Evolutionary conservation across 2,113 vertebrate species (phyloP), one percentile per base, ranked within the genome.

Genomic region (Xiphophorus maculatus): DNA sequence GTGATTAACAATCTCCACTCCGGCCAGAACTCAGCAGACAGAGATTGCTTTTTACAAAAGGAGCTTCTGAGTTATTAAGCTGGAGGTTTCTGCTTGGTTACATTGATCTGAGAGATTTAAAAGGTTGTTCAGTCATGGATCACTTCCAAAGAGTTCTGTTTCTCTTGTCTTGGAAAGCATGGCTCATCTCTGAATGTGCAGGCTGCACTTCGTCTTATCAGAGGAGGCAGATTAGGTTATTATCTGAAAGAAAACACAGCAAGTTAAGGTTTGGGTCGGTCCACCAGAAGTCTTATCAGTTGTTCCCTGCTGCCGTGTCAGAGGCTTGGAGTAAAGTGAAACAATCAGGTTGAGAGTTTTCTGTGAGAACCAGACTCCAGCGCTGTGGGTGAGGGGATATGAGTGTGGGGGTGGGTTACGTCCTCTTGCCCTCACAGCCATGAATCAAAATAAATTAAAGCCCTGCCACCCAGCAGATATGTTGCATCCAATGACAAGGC

Each of bases 381-480:
- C 71, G 0, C 1, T 8, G 74, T 51, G 71, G 5, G 67, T 71
- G 27, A 63, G 76, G 58, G 68, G 42, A 12, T 40, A 60, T 30
- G 44, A 70, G 63, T 22, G 33, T 27, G 44, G 37, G 77, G 64
- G 28, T 37, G 37, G 76, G 74, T 69, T 77, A 42, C 42, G 73
- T 51, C 75, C 74, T 44, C 30, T 74, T 35, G 63, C 77, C 79
- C 69, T 58, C 72, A 67, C 30, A 64, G 82, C 74, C 80, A 83
- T 92, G 87, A 93, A 90, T 93, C 91, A 89, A 80, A 84, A 74
- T 87, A 85, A 90, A 91, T 88, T 74, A 88, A 89, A 85, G 83
- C 74, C 80, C 84, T 76, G 42, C 77, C 65, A 32, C 72, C 5
- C 62, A 13, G 69, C 70, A 77, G 84, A 86, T 88, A 73, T 89